Base-by-base conservation (phyloP, 2,797 vertebrate species). In the Acestrorhynchus altus region DNA sequence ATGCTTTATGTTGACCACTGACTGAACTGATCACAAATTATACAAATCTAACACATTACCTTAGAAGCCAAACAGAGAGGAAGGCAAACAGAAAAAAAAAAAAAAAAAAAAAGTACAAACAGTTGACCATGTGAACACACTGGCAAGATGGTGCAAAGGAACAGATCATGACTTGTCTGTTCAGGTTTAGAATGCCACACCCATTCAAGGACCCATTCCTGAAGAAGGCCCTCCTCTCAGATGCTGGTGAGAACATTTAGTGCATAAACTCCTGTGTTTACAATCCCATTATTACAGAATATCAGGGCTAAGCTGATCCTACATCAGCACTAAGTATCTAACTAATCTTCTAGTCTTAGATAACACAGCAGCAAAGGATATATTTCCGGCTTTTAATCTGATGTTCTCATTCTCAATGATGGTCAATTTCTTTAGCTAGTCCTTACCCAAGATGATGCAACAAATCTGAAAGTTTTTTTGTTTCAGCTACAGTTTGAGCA, bases 111-210 rank as follows among this genome's bases (percentile, higher is more conserved):
- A 3, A 26, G 9, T 13, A 4, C 8, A 40, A 24, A 13, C 4
- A 65, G 63, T 46, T 1, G 16, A 20, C 10, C 22, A 47, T 51
- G 28, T 8, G 46, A 31, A 47, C 42, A 74, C 35, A 28, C 46
- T 18, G 46, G 20, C 47, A 28, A 16, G 20, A 65, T 56, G 70
- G 28, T 40, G 49, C 39, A 35, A 46, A 47, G 15, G 22, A 63
- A 35, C 67, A 71, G 44, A 67, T 67, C 64, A n/a, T 44, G 13
- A 67, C 64, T 46, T 66, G 64, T 47, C 64, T 66, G 40, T 26
- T 66, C 13, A 44, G 22, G 39, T 44, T 65, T 39, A 44, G 9
- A 44, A 47, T 46, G 42, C 20, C 22, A 40, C 64, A 47, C 42
- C 64, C 24, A 24, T 49, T 24, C 9, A 6, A 49, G 20, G 47